phyloP scores from a whole-genome alignment of 2,888 invertebrate species.

The Ennomos erosarius region DNA sequence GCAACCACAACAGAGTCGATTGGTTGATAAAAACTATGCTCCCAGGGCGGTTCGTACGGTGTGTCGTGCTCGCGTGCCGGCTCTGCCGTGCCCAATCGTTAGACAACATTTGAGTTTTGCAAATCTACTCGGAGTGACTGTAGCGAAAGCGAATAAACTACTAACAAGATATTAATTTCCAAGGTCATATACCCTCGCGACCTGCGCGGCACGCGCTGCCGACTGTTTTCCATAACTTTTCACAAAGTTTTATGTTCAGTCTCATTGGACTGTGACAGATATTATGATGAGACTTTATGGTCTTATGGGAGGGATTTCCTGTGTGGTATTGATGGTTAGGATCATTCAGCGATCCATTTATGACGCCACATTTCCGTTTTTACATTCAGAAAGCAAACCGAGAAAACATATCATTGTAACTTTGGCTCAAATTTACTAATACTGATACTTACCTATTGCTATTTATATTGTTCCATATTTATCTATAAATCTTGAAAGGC shows the following conservation, averaged over 20 bases:
- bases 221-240: slow-evolving; percentile 32
- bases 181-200: slow-evolving; percentile 46
- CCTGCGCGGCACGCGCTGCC: slow-evolving; percentile 35
- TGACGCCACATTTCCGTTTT: neutral
- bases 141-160: slow-evolving; percentile 63
- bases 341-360: slow-evolving; percentile 7
- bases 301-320: slow-evolving; percentile 12
- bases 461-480: slow-evolving; percentile 10
- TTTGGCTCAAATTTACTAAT: slow-evolving; percentile 24
- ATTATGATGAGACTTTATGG: slow-evolving; percentile 24
- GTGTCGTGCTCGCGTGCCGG: slow-evolving; percentile 70
- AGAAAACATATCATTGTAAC: slow-evolving; percentile 6
- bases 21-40: slow-evolving; percentile 41
- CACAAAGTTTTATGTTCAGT: slow-evolving; percentile 26
- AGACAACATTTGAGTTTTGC: slow-evolving; percentile 73
- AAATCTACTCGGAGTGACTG: slow-evolving; percentile 64
- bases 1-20: slow-evolving; percentile 42
- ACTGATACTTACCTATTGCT: neutral
- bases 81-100: slow-evolving; percentile 74
- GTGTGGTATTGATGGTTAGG: slow-evolving; percentile 7
- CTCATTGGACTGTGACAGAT: slow-evolving; percentile 20
- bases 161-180: slow-evolving; percentile 63
- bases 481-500: slow-evolving; percentile 35
- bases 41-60: slow-evolving; percentile 43
- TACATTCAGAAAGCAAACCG: neutral